phyloP scores from a whole-genome alignment of 2,113 vertebrate genomes.

The Phaetusa simplex region DNA sequence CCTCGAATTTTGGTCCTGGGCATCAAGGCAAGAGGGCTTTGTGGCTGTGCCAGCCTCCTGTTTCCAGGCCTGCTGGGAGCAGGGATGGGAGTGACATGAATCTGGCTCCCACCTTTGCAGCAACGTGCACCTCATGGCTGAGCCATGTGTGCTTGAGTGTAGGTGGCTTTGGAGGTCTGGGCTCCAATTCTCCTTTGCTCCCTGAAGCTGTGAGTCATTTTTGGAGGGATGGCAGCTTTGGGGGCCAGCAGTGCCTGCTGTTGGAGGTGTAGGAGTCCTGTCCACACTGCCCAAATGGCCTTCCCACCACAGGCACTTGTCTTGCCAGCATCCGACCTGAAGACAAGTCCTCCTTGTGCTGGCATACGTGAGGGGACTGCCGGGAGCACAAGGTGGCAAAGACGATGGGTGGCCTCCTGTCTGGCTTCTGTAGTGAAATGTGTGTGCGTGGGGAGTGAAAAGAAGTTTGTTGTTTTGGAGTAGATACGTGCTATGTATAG shows the following conservation, averaged over 20 bases:
- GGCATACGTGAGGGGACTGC: not conserved
- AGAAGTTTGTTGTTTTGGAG: not conserved
- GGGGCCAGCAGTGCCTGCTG: not conserved
- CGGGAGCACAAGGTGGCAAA: not conserved
- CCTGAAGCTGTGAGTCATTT: not conserved
- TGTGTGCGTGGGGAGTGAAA: not conserved
- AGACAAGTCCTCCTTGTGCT: not conserved
- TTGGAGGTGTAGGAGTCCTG: not conserved
- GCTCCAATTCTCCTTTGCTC: not conserved
- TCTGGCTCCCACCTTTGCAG: not conserved
- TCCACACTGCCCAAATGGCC: not conserved
- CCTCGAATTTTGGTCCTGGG: not conserved
- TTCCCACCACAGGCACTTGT: not conserved
- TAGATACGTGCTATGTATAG: not conserved
- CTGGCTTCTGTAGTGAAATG: not conserved
- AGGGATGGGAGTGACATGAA: rapidly evolving
- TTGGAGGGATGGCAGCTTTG: not conserved
- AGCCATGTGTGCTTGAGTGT: not conserved
- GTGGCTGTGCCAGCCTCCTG: not conserved
- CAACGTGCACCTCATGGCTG: not conserved
- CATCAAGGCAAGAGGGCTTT: not conserved
- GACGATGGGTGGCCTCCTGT: not conserved
- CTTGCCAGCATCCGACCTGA: not conserved
- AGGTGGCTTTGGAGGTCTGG: not conserved
- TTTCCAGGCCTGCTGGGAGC: not conserved